Conservation (phyloP, 2,888 invertebrate genomes). For the Tortrix viridana region DNA sequence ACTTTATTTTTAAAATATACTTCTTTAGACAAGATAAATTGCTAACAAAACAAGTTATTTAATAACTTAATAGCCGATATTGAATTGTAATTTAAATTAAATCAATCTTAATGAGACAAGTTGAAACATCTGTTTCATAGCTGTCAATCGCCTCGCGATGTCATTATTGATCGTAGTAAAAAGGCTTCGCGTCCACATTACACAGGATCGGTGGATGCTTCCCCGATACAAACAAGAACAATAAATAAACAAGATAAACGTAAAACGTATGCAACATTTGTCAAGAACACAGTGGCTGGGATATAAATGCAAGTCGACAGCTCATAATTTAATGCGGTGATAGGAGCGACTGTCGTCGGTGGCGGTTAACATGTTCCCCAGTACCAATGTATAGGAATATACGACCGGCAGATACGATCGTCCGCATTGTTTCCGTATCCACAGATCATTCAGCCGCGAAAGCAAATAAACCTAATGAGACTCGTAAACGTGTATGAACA, state of each 20-base stretch:
- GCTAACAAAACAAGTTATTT: not conserved
- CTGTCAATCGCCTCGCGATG: constrained; percentile 13
- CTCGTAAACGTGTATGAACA: constrained; percentile 57
- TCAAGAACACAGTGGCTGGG: constrained; percentile 51
- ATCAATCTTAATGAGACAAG: constrained; percentile 20
- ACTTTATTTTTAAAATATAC: not conserved
- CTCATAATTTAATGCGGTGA: constrained; percentile 60
- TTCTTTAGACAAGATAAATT: constrained; percentile 1
- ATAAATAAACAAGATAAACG: constrained; percentile 43
- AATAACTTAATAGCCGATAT: not conserved
- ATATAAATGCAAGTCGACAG: constrained; percentile 50
- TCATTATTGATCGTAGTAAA: constrained; percentile 6
- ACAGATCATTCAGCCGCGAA: constrained; percentile 54
- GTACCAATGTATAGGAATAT: constrained; percentile 53
- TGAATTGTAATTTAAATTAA: not conserved
- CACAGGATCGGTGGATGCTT: constrained; percentile 5
- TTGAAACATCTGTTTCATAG: constrained; percentile 14
- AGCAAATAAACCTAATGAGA: constrained; percentile 65
- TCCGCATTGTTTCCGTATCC: constrained; percentile 49
- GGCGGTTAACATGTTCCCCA: constrained; percentile 53
- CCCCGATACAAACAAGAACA: constrained; percentile 3
- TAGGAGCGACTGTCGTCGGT: constrained; percentile 55
- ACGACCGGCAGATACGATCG: constrained; percentile 54
- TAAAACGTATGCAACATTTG: constrained; percentile 47
- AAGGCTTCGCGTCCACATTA: not conserved